Evolutionary conservation across 2,888 invertebrate genomes (phyloP).

Genomic region (Taphrorychus bicolor): DNA sequence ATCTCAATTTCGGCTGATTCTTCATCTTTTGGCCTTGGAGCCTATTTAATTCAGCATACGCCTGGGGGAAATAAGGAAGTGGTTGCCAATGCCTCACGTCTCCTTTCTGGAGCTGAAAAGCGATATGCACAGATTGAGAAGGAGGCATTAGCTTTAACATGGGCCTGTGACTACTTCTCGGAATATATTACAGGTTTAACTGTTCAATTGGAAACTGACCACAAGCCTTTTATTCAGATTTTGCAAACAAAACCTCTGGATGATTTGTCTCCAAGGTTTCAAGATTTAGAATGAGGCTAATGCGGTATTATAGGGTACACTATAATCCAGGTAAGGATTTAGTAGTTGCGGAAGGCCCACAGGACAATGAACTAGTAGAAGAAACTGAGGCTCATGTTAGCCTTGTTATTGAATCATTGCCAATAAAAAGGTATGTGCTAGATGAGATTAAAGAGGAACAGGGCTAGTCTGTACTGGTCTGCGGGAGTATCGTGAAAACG

Average conservation of each 20-base stretch:
- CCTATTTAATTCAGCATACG: neutral
- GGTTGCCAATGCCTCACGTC: slow-evolving; percentile 41
- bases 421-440: neutral
- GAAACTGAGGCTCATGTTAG: neutral
- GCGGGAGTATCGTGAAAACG: neutral
- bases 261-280: slow-evolving; percentile 47
- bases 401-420: too few species aligned
- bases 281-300: neutral
- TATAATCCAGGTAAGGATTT: slow-evolving; percentile 45
- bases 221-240: slow-evolving; percentile 42
- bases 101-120: slow-evolving; percentile 49
- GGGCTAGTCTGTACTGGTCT: neutral
- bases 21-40: neutral
- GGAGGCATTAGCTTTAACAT: slow-evolving; percentile 52
- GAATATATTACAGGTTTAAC: slow-evolving; percentile 21
- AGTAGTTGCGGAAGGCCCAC: slow-evolving; percentile 38
- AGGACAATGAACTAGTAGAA: neutral
- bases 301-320: slow-evolving; percentile 15
- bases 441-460: neutral
- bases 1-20: neutral
- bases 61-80: neutral
- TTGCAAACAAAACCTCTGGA: slow-evolving; percentile 48
- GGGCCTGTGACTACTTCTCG: slow-evolving; percentile 48
- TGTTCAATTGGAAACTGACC: slow-evolving; percentile 43
- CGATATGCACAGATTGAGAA: slow-evolving; percentile 55